These are phyloP conservation scores for Urocitellus parryii DNA, from an alignment of 2,113 vertebrate genomes.

Conservation along the genomic window DNA sequence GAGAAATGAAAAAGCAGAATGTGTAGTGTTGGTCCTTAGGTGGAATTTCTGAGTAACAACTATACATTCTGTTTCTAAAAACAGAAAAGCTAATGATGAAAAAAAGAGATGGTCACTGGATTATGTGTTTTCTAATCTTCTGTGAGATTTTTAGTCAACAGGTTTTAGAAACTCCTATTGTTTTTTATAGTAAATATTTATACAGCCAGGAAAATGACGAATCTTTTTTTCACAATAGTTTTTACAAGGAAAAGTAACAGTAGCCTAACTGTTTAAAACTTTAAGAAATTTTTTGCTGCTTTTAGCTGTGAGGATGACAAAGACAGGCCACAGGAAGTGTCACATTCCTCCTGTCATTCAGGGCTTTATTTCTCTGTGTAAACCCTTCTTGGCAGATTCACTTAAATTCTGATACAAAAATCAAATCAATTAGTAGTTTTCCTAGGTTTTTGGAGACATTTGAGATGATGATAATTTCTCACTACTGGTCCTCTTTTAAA, in stretches of 20 bases:
- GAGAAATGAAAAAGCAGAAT: not conserved
- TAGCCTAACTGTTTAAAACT: not conserved
- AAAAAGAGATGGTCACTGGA: conserved; percentile 24
- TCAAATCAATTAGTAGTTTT: not conserved
- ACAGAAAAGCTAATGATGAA: not conserved
- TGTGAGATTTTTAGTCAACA: conserved; percentile 3
- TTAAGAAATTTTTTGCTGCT: not conserved
- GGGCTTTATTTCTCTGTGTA: not conserved
- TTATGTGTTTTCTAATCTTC: conserved; percentile 34
- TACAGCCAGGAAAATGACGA: conserved; percentile 10
- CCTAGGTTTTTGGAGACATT: conserved; percentile 43
- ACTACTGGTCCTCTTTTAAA: conserved; percentile 54
- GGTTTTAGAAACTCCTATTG: not conserved
- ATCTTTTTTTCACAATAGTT: not conserved
- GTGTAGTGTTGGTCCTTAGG: not conserved
- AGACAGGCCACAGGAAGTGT: not conserved
- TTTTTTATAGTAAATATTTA: conserved; percentile 39
- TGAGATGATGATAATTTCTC: not conserved
- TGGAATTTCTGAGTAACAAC: conserved; percentile 38
- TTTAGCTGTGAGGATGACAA: conserved; percentile 53
- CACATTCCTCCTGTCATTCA: not conserved
- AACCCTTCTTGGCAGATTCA: not conserved
- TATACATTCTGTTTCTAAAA: conserved; percentile 11
- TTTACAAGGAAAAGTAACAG: conserved; percentile 48
- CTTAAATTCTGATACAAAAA: conserved; percentile 40